These are phyloP conservation scores for Rugalucina vietnamica DNA, from an alignment of 2,888 invertebrate genomes.

Conservation along the genomic window DNA sequence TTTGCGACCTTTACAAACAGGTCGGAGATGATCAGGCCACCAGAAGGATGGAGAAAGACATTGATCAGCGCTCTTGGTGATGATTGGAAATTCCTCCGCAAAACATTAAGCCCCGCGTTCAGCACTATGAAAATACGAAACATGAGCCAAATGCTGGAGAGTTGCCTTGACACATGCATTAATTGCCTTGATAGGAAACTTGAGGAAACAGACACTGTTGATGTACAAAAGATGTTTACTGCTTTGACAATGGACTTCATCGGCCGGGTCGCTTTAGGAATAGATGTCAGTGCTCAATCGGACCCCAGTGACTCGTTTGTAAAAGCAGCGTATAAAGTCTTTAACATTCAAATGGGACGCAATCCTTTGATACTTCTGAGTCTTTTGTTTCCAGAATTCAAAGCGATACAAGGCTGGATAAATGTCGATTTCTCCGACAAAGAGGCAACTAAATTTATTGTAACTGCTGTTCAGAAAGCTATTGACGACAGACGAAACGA, in stretches of 20 bases:
- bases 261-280: slow-evolving; percentile 61
- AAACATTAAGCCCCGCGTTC: slow-evolving; percentile 36
- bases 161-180: slow-evolving; percentile 43
- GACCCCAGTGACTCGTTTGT: slow-evolving; percentile 61
- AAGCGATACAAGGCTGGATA: neutral
- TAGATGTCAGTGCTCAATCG: slow-evolving; percentile 62
- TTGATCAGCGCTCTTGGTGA: slow-evolving; percentile 44
- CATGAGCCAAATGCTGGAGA: slow-evolving; percentile 49
- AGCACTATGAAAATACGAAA: slow-evolving; percentile 51
- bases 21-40: slow-evolving; percentile 8
- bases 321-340: slow-evolving; percentile 48
- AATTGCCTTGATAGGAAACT: slow-evolving; percentile 30
- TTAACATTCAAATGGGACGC: neutral
- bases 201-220: slow-evolving; percentile 24
- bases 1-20: slow-evolving; percentile 65
- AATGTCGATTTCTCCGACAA: slow-evolving; percentile 27
- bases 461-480: slow-evolving; percentile 36
- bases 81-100: slow-evolving; percentile 61
- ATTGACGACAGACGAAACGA: slow-evolving; percentile 35
- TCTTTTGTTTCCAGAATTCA: slow-evolving; percentile 49
- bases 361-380: slow-evolving; percentile 35
- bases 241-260: slow-evolving; percentile 65
- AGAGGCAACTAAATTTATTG: slow-evolving; percentile 41
- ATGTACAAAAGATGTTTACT: slow-evolving; percentile 40
- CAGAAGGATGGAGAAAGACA: slow-evolving; percentile 31